Base-by-base conservation (phyloP, 2,797 vertebrate species). In the Sarcoramphus papa region DNA sequence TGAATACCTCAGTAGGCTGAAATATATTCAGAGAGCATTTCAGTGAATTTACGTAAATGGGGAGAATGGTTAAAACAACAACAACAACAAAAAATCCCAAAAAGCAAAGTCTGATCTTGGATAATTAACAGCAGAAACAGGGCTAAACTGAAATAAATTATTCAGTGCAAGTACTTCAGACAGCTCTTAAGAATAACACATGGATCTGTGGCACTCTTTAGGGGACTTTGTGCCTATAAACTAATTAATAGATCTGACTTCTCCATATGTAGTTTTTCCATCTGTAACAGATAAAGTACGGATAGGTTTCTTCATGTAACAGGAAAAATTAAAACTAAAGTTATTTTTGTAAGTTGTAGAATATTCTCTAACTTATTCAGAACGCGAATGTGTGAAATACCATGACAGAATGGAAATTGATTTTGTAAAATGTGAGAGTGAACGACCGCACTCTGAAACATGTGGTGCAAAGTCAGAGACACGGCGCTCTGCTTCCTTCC, bases 321-420 rank as follows among this genome's bases (percentile, higher is more conserved):
- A 97, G 96, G 94, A 95, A 96, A 97, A 98, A 96, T 96, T 96
- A 97, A 98, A 97, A 98, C 97, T 95, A 79, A 96, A 97, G 97
- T 97, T 98, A 98, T 97, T 98, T 98, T 97, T 95, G 96, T 97
- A 94, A 98, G 97, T 97, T 95, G 97, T 97, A 97, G 97, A 98
- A 97, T 97, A 97, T 96, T 97, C 97, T 96, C 96, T 97, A 97
- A 95, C 97, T 98, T 98, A 97, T 97, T 98, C 97, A 95, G 95
- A 98, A 97, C 50, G 70, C 95, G 79, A 97, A 98, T 96, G 97
- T 98, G 98, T 97, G 97, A 98, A 98, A 97, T 97, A 98, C 97
- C 98, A 98, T 72, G 97, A 98, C 98, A 98, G 97, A 98, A 98
- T 98, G 98, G 97, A 98, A 98, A 98, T 97, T 97, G 97, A 98